Evolutionary conservation across 1,140 invertebrate species (phyloP).

Genomic region (Drosophila ambigua): DNA sequence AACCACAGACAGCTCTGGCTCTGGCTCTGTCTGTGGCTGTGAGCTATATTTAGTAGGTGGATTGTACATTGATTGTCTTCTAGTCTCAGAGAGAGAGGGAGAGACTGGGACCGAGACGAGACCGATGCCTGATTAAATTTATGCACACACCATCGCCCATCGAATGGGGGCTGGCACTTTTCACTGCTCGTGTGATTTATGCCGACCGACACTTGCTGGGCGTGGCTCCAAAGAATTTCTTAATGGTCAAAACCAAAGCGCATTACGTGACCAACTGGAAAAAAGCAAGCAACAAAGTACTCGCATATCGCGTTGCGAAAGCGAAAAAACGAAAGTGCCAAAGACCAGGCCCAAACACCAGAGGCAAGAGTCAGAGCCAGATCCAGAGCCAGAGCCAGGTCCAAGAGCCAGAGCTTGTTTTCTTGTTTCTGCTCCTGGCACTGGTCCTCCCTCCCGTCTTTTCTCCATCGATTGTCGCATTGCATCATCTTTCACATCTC

Average conservation of each 20-base stretch:
- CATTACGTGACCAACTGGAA: slow-evolving; percentile 66
- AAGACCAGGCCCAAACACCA: not conserved
- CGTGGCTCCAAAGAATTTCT: slow-evolving; percentile 61
- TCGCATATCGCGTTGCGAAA: slow-evolving; percentile 43
- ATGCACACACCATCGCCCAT: slow-evolving; percentile 46
- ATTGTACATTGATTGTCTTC: slow-evolving; percentile 13
- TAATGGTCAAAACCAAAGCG: slow-evolving; percentile 59
- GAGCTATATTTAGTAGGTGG: slow-evolving; percentile 53
- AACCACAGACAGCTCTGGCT: slow-evolving; percentile 8
- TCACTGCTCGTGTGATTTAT: slow-evolving; percentile 67
- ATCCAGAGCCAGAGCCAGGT: no score
- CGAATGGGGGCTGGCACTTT: slow-evolving; percentile 54
- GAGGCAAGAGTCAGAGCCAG: no score
- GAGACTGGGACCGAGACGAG: no score
- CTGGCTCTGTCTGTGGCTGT: no score
- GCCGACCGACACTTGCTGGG: slow-evolving; percentile 34
- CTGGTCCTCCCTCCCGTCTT: not conserved
- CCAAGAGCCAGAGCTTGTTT: no score
- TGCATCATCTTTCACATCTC: slow-evolving; percentile 69
- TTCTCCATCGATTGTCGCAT: slow-evolving; percentile 41
- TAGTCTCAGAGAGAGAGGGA: slow-evolving; percentile 13
- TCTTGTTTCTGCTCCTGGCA: not conserved
- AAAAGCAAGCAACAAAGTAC: slow-evolving; percentile 31
- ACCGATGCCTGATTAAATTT: slow-evolving; percentile 57
- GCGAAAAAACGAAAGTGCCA: slow-evolving; percentile 68